A percentile compares a stretch with the other conserved stretches of the same genome.
Evolutionary conservation across 2,113 vertebrate species (phyloP).

Genomic region (Paramisgurnus dabryanus): DNA sequence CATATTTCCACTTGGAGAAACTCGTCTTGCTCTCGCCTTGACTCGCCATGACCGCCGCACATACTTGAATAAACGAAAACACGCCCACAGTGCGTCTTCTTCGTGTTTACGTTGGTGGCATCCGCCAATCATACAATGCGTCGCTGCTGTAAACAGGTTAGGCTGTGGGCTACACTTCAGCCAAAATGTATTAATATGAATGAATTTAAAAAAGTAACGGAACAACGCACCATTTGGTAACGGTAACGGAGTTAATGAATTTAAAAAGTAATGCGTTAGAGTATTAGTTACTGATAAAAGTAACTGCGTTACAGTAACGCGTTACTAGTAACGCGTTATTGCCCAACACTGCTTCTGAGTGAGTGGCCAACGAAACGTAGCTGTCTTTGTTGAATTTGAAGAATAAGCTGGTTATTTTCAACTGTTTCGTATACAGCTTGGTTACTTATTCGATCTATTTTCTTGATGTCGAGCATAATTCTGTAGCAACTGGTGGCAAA

Average conservation of each 20-base stretch:
- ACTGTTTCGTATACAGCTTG: too few species aligned
- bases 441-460: too few species aligned
- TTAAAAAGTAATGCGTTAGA: not conserved
- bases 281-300: slow-evolving; percentile 4
- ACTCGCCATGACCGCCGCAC: not conserved
- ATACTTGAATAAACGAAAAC: not conserved
- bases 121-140: not conserved
- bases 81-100: not conserved
- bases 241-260: not conserved
- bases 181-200: not conserved
- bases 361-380: too few species aligned
- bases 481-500: too few species aligned
- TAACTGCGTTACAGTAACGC: not conserved
- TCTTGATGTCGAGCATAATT: too few species aligned
- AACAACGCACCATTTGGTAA: not conserved
- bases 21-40: not conserved
- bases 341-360: slow-evolving; percentile 15
- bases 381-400: too few species aligned
- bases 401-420: too few species aligned
- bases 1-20: slow-evolving; percentile 10
- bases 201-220: not conserved
- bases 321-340: too few species aligned
- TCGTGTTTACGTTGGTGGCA: not conserved
- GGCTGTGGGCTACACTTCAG: slow-evolving; percentile 5
- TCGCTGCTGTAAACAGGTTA: slow-evolving; percentile 6